Conservation (phyloP, 2,113 vertebrate genomes). For the Macheiramphus alcinus region DNA sequence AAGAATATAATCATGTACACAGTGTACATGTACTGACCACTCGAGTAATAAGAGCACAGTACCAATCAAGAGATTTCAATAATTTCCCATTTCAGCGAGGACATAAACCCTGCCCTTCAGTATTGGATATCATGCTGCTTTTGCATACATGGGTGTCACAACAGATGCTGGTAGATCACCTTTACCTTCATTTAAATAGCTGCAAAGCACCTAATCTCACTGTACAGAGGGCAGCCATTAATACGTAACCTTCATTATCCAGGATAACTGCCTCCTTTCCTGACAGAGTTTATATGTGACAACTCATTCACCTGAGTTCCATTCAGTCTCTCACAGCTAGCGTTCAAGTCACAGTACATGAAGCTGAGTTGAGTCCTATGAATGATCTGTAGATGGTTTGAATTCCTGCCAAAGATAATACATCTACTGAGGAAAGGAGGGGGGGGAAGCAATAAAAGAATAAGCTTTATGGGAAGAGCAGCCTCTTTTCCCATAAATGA, state of each 20-base stretch:
- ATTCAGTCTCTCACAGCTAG: constrained; percentile 26
- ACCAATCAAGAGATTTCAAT: not conserved
- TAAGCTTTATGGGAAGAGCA: constrained; percentile 76
- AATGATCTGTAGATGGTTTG: constrained; percentile 71
- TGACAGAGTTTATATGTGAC: not conserved
- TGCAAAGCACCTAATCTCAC: not conserved
- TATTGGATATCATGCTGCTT: not conserved
- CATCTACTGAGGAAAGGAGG: constrained; percentile 30
- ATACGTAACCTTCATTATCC: not conserved
- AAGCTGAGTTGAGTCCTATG: constrained; percentile 55
- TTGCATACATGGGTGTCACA: not conserved
- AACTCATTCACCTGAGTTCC: constrained; percentile 42
- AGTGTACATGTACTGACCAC: not conserved
- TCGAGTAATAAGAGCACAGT: not conserved
- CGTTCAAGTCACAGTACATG: constrained; percentile 44
- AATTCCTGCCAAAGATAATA: constrained; percentile 74
- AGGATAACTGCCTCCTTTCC: not conserved
- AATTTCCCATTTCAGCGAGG: not conserved
- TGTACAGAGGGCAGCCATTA: not conserved
- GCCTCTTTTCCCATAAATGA: constrained; percentile 79
- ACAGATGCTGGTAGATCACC: not conserved
- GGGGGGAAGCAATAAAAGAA: not conserved
- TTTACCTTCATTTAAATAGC: not conserved
- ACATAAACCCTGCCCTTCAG: not conserved
- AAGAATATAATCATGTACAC: not conserved